phyloP scores from a whole-genome alignment of 2,797 vertebrate genomes.

The Remorina albescens region DNA sequence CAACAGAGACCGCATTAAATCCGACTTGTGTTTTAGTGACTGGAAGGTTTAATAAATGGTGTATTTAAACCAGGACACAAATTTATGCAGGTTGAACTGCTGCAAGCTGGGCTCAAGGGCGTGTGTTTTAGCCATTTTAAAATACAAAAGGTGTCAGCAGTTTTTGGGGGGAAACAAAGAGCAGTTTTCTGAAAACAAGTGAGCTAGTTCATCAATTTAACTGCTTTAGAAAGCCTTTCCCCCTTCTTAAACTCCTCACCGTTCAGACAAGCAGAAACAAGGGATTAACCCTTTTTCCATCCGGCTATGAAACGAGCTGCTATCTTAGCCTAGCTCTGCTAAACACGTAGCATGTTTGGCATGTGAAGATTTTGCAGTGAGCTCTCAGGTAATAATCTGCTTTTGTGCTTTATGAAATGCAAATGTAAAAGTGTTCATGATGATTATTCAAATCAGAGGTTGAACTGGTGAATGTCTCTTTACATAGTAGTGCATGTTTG shows the following conservation, averaged over 20 bases:
- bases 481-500: no score
- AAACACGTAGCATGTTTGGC: neutral
- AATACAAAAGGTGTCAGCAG: constrained; percentile 49
- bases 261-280: neutral
- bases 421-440: no score
- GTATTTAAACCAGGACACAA: constrained; percentile 19
- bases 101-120: constrained; percentile 49
- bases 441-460: neutral
- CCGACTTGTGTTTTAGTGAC: constrained; percentile 3
- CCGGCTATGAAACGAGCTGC: neutral
- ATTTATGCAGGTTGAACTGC: constrained; percentile 41
- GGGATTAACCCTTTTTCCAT: neutral
- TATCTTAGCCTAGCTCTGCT: neutral
- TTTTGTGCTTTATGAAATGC: constrained; percentile 6
- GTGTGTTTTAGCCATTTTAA: constrained; percentile 38
- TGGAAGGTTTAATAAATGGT: constrained; percentile 8
- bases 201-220: neutral
- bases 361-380: constrained; percentile 30
- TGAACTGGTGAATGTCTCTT: neutral
- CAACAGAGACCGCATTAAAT: neutral
- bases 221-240: constrained; percentile 2
- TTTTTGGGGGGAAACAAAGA: constrained; percentile 27
- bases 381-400: constrained; percentile 51
- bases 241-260: constrained; percentile 5
- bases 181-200: constrained; percentile 16